A percentile compares a stretch with the other conserved stretches of the same genome.
phyloP scores from a whole-genome alignment of 2,888 invertebrate species.

The Megaustenia siamemsis region DNA sequence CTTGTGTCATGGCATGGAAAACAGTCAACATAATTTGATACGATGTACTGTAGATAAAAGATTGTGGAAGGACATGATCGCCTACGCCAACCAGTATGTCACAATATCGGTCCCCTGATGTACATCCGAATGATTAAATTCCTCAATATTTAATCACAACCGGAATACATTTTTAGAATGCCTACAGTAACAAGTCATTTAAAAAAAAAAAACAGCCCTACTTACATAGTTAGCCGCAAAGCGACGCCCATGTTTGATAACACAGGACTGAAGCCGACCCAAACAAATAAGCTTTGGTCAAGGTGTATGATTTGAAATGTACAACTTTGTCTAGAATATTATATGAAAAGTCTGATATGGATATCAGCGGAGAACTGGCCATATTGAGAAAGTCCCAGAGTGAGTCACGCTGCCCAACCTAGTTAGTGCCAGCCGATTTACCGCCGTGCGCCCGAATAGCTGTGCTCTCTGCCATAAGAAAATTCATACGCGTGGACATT shows the following conservation, averaged over 20 bases:
- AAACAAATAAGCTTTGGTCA: conserved; percentile 69
- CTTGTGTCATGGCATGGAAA: no score
- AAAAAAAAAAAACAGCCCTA: conserved; percentile 43
- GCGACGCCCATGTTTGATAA: conserved; percentile 72
- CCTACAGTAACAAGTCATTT: no score
- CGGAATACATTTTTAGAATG: no score
- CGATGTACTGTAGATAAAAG: no score
- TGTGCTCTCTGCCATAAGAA: conserved; percentile 6
- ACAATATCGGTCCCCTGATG: no score
- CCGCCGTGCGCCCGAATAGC: conserved; percentile 40
- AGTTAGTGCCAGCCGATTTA: neutral
- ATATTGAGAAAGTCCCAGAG: neutral
- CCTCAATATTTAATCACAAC: no score
- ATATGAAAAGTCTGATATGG: conserved; percentile 50
- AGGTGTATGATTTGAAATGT: conserved; percentile 70
- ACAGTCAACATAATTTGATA: no score
- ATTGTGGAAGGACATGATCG: no score
- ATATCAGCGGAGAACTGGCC: conserved; percentile 30
- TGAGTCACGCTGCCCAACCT: conserved; percentile 9
- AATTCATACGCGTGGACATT: conserved; percentile 17
- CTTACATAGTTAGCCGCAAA: conserved; percentile 68
- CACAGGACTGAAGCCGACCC: conserved; percentile 66
- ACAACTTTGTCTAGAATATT: conserved; percentile 55
- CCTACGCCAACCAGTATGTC: no score
- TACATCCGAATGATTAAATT: no score